Base-by-base conservation (phyloP, 2,888 invertebrate genomes). In the Epistrophe eligans region DNA sequence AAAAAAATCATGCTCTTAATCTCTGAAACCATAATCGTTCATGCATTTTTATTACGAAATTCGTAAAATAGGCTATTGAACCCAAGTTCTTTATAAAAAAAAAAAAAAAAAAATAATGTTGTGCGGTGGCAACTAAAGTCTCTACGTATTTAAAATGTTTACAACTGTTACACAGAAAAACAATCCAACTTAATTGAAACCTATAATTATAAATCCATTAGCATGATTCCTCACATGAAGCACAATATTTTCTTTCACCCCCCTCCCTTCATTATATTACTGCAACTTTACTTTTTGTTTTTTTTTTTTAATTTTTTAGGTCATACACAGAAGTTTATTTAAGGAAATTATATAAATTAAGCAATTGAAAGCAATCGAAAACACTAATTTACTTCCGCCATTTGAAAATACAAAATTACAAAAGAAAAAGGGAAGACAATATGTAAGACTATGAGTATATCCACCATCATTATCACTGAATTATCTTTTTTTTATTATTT, bases 381-480 rank as follows among this genome's bases (percentile, higher is more conserved):
- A 70, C 15, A 50, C 55, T 80, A 84, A 84, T 76, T 76, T 80
- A 76, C 80, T 80, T 80, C 84, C 84, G 74, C 52, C 64, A 43
- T 45, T 32, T 28, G 48, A 66, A 32, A 15, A 66, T 13, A 45
- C 11, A 79, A 70, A 32, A 32, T 4, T 50, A 48, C 48, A 2
- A 50, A 62, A 71, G 50, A 71, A 76, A 64, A 84, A 57, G 32
- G 48, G 40, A 64, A 74, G 57, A 67, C 9, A 38, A 15, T 67
- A 32, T 52, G 10, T 15, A 50, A 50, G 17, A 35, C 2, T 38
- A 43, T 43, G 13, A 1, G 28, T 8, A 5, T 55, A 28, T 2
- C 0, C 45, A 43, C 45, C 64, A 45, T 52, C 48, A 67, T 67
- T 38, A 67, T 67, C 67, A 67, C 67, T 52, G 38, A 52, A 50